Base-by-base conservation (phyloP, 2,888 invertebrate species). In the Oithona nana region DNA sequence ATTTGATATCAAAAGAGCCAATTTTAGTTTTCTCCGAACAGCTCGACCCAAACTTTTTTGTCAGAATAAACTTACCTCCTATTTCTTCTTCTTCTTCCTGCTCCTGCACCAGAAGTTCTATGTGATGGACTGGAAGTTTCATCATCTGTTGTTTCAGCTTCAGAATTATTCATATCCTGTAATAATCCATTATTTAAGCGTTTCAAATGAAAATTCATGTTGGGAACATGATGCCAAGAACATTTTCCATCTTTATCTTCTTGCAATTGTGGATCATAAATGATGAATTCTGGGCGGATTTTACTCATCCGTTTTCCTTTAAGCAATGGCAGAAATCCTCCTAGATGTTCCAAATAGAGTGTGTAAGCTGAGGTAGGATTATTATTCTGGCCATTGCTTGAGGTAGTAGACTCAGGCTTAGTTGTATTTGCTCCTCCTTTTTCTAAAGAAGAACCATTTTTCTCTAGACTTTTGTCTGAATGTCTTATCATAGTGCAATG, bases 401-500 rank as follows among this genome's bases (percentile, higher is more conserved):
- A n/a, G 8, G 6, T 16, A 39, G 39, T 16, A 11, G 39, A 39
- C 39, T 39, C 39, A 6, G 39, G 8, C 39, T 39, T 6, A 39
- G 39, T 16, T 16, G 39, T 11, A 6, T 39, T 6, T 16, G 39
- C 39, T 11, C 8, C 39, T 16, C 6, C 8, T 39, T 39, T 39
- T 16, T 39, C 39, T 11, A 16, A 6, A 16, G 39, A 6, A 11
- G 39, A 6, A 11, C 16, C 8, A 13, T 22, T 31, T 22, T 26
- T 39, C 22, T 50, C 50, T 22, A 28, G 26, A 57, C 57, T n/a
- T n/a, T 49, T 49, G n/a, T 24, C 57, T 8, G 50, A 39, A 30
- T 93, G 90, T 0, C 93, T 80, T 65, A 95, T 83, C 87, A 98
- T 95, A 62, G 97, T 98, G 76, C 98, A 98, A 75, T 95, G 93